These are phyloP conservation scores for Stichopus chloronotus DNA, from an alignment of 35 echinoderm and acorn worm genomes.

Conservation along the genomic window DNA sequence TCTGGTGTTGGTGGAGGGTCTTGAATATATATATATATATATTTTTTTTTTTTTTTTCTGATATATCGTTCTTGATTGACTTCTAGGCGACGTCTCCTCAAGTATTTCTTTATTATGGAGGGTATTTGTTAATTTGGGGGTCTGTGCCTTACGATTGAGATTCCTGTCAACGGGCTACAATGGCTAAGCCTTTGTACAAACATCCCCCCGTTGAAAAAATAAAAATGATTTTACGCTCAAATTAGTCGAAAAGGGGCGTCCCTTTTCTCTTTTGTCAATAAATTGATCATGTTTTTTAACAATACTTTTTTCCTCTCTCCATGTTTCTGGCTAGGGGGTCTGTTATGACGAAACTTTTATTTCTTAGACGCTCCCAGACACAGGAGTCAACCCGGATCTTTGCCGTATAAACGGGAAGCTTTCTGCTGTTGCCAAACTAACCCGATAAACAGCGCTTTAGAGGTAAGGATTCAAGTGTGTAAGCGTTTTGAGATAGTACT, in stretches of 20 bases:
- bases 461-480: neutral
- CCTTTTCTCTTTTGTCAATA: neutral
- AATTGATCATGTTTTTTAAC: conserved; percentile 44
- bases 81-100: conserved; percentile 40
- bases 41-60: neutral
- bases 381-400: neutral
- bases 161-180: conserved; percentile 1
- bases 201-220: neutral
- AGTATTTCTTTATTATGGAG: neutral
- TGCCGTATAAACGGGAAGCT: neutral
- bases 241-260: conserved; percentile 22
- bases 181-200: conserved; percentile 22
- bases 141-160: conserved; percentile 28
- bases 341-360: neutral
- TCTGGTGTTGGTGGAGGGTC: neutral
- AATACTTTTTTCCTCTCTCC: neutral
- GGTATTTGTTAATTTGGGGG: neutral
- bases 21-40: conserved; percentile 7
- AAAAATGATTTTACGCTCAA: conserved; percentile 47
- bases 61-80: conserved; percentile 17
- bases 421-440: neutral
- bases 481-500: neutral
- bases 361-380: neutral
- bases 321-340: conserved; percentile 45
- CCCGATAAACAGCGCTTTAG: neutral